Conservation (phyloP, 2,797 vertebrate genomes). For the Rhabdophis nuchalis region DNA sequence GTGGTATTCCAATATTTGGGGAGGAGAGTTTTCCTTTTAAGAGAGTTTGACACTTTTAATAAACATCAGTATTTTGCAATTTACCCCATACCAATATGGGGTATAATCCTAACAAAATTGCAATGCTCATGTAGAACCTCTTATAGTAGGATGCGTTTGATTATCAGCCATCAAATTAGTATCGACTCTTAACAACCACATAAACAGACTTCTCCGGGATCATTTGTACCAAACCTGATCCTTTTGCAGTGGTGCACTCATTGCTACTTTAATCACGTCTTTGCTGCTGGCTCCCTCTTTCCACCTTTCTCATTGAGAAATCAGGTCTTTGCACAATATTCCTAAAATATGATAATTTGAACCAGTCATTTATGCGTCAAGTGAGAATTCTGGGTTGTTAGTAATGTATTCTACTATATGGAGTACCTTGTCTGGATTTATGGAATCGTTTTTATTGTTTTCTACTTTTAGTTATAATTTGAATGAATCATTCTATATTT, state of each 20-base stretch:
- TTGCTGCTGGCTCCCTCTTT: background rate
- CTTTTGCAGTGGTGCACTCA: background rate
- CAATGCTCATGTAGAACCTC: background rate
- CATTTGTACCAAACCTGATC: background rate
- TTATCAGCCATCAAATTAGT: background rate
- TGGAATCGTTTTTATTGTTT: background rate
- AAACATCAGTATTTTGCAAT: background rate
- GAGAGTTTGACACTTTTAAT: background rate
- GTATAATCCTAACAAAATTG: background rate
- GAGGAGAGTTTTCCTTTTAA: background rate
- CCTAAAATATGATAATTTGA: background rate
- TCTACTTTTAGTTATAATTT: background rate
- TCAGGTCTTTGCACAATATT: background rate
- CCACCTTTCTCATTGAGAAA: background rate
- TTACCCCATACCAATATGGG: background rate
- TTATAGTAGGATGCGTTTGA: background rate
- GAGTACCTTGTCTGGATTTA: background rate
- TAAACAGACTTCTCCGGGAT: background rate
- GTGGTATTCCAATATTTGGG: background rate
- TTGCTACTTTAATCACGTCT: background rate
- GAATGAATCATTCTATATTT: background rate
- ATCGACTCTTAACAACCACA: background rate
- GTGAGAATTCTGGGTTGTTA: background rate
- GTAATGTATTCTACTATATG: background rate
- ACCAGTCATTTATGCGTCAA: background rate